Conservation (phyloP, 92 coral and sea anemone species). For the Epizoanthus fatuus region DNA sequence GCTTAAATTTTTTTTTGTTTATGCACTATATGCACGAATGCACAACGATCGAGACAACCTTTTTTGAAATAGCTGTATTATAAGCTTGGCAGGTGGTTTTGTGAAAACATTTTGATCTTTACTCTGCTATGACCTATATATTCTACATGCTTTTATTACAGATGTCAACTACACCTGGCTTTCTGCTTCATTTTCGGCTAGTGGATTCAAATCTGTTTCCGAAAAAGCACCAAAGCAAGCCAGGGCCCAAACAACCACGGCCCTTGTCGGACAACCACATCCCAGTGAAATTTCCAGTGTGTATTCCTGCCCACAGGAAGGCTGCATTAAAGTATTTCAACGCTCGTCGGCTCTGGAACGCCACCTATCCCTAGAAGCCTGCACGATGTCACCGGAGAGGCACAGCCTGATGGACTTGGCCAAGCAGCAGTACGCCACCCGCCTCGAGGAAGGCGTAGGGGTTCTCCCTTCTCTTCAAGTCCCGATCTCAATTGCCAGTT, state of each 20-base stretch:
- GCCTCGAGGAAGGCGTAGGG: slow-evolving; percentile 32
- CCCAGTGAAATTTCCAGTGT: neutral
- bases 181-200: slow-evolving; percentile 20
- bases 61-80: too few relatives aligned
- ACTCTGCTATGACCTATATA: neutral
- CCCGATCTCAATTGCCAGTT: too few relatives aligned
- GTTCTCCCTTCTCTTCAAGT: slow-evolving; percentile 27
- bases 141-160: neutral
- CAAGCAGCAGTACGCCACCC: slow-evolving; percentile 18
- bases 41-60: too few relatives aligned
- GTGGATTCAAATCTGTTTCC: slow-evolving; percentile 20
- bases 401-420: slow-evolving; percentile 34
- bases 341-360: slow-evolving; percentile 7
- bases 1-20: too few relatives aligned
- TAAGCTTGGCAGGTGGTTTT: too few relatives aligned
- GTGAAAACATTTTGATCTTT: neutral
- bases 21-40: too few relatives aligned
- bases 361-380: slow-evolving; percentile 29
- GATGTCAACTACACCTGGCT: slow-evolving; percentile 40
- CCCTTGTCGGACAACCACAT: neutral
- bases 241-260: neutral
- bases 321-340: slow-evolving; percentile 1
- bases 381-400: slow-evolving; percentile 5
- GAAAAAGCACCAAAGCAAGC: slow-evolving; percentile 8
- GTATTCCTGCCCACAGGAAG: slow-evolving; percentile 26